Conservation (phyloP, 1,140 invertebrate species). For the Drosophila fuyamai region DNA sequence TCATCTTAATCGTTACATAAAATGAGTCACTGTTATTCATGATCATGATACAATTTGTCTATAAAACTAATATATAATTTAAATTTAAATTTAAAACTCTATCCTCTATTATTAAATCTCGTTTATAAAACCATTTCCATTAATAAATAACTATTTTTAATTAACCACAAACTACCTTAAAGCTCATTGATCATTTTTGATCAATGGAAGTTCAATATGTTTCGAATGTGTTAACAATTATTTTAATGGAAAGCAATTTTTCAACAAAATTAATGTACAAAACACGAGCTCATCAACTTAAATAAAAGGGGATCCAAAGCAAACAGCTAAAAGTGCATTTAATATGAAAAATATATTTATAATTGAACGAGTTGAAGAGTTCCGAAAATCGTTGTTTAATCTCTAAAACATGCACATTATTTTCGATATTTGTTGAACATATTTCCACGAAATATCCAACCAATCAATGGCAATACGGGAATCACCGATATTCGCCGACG, state of each 20-base stretch:
- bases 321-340: not conserved
- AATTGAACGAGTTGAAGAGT: slow-evolving; percentile 1
- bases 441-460: slow-evolving; percentile 24
- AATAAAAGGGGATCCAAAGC: not conserved
- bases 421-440: slow-evolving; percentile 21
- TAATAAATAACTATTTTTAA: not conserved
- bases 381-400: slow-evolving; percentile 10
- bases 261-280: not conserved
- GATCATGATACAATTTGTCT: no score
- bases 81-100: no score
- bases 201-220: not conserved
- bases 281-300: not conserved
- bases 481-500: slow-evolving; percentile 23
- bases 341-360: slow-evolving; percentile 6
- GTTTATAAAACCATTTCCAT: not conserved
- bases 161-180: not conserved
- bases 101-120: no score
- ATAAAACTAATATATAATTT: no score
- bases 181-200: not conserved
- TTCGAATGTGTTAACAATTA: not conserved
- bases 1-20: no score
- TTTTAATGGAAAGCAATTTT: not conserved
- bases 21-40: no score
- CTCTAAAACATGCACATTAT: slow-evolving; percentile 13
- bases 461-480: slow-evolving; percentile 18